Conservation (phyloP, 2,113 vertebrate genomes). For the Craseonycteris thonglongyai region DNA sequence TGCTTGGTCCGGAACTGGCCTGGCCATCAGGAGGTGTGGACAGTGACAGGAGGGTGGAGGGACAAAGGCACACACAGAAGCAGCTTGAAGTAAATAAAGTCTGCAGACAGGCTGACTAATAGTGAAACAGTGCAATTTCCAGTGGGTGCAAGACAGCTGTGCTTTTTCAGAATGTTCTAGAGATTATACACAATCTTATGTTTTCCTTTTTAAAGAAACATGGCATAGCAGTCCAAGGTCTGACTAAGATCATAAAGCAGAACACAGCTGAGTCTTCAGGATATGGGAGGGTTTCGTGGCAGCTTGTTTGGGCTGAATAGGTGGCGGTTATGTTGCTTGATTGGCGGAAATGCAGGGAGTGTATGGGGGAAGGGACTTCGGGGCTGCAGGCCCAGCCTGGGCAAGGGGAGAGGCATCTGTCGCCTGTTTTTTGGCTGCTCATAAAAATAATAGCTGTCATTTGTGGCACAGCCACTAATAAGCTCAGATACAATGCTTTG, state of each 20-base stretch:
- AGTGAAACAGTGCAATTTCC: accelerated
- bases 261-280: neutral
- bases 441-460: neutral
- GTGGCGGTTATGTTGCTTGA: neutral
- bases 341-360: neutral
- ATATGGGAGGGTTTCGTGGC: neutral
- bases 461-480: neutral
- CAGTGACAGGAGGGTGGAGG: neutral
- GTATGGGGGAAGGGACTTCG: neutral
- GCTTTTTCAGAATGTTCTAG: neutral
- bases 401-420: neutral
- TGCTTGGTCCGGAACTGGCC: neutral
- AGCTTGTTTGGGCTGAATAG: neutral
- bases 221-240: neutral
- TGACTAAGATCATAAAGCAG: neutral
- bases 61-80: neutral
- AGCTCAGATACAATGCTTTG: neutral
- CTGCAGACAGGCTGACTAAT: accelerated
- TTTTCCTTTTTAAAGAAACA: neutral
- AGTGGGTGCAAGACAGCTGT: neutral
- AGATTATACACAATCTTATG: neutral
- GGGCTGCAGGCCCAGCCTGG: neutral
- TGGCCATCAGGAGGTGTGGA: neutral
- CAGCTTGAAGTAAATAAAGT: neutral
- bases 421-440: neutral